Evolutionary conservation across 2,797 vertebrate genomes (phyloP).

Genomic region (Meda fulgida): DNA sequence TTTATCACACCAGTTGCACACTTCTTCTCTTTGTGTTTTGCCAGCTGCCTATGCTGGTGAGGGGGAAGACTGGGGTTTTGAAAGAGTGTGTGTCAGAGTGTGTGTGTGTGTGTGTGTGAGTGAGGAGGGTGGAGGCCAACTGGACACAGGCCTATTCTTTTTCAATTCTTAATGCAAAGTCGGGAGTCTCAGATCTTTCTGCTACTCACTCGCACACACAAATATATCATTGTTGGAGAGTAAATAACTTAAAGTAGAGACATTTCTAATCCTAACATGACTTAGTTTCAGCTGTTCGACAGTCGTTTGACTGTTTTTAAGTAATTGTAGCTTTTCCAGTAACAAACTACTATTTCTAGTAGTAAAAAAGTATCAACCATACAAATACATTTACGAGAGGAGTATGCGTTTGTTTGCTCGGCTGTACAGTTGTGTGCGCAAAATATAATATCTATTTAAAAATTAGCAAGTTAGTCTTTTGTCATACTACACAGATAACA

Average conservation of each 20-base stretch:
- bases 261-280: constrained; percentile 9
- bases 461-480: not conserved
- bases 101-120: constrained; percentile 49
- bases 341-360: not conserved
- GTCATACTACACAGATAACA: not conserved
- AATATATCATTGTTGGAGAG: constrained; percentile 19
- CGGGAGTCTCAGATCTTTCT: constrained; percentile 58
- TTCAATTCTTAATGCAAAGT: constrained; percentile 50
- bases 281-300: not conserved
- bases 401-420: not conserved
- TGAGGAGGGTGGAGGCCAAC: constrained; percentile 46
- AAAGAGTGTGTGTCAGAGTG: constrained; percentile 29
- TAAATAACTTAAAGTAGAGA: not conserved
- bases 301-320: not conserved
- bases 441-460: not conserved
- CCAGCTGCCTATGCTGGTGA: constrained; percentile 74
- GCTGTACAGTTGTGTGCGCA: not conserved
- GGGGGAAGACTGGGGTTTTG: constrained; percentile 44
- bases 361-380: not conserved
- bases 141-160: constrained; percentile 56
- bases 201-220: constrained; percentile 26
- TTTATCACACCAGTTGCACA: constrained; percentile 83
- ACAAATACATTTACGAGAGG: not conserved
- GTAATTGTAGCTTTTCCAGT: not conserved
- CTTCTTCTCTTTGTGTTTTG: constrained; percentile 81